Percentiles rank a stretch among this genome's conserved stretches.
Conservation (phyloP, 2,888 invertebrate genomes). For the Tetragonula carbonaria region DNA sequence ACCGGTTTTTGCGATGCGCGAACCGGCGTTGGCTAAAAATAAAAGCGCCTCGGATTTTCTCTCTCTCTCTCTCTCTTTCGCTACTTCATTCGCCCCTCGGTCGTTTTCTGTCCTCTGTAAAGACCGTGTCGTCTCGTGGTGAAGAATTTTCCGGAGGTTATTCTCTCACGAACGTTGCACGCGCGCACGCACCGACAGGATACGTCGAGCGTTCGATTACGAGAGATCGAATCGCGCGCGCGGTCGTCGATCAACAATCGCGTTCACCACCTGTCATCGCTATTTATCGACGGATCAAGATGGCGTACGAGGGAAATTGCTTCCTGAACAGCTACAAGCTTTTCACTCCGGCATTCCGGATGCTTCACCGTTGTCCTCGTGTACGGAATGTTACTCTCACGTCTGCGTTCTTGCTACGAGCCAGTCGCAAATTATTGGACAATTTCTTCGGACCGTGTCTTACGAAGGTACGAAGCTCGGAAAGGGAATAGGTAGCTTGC, state of each 20-base stretch:
- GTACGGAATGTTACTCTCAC: constrained; percentile 32
- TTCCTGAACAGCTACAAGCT: constrained; percentile 26
- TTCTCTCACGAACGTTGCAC: background rate
- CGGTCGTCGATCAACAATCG: constrained; percentile 38
- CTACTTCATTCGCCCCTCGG: constrained; percentile 61
- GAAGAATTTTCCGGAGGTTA: constrained; percentile 32
- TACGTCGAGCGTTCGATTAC: constrained; percentile 38
- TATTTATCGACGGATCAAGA: constrained; percentile 38
- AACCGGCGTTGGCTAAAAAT: constrained; percentile 70
- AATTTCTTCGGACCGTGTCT: constrained; percentile 34
- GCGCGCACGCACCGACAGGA: background rate
- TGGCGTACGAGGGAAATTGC: constrained; percentile 31
- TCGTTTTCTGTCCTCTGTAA: constrained; percentile 61
- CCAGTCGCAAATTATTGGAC: constrained; percentile 21
- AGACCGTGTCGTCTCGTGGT: constrained; percentile 31
- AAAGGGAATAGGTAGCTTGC: constrained; percentile 27
- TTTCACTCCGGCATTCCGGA: background rate
- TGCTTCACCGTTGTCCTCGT: background rate
- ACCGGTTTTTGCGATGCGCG: constrained; percentile 80
- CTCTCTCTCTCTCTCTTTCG: constrained; percentile 9
- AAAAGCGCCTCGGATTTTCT: constrained; percentile 62
- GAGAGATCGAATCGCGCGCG: constrained; percentile 50
- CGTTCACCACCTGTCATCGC: constrained; percentile 62
- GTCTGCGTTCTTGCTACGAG: constrained; percentile 29
- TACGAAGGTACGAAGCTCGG: constrained; percentile 14